A percentile compares a stretch with the other conserved stretches of the same genome.
Evolutionary conservation across 2,797 vertebrate species (phyloP).

Genomic region (Pseudopleuronectes americanus): DNA sequence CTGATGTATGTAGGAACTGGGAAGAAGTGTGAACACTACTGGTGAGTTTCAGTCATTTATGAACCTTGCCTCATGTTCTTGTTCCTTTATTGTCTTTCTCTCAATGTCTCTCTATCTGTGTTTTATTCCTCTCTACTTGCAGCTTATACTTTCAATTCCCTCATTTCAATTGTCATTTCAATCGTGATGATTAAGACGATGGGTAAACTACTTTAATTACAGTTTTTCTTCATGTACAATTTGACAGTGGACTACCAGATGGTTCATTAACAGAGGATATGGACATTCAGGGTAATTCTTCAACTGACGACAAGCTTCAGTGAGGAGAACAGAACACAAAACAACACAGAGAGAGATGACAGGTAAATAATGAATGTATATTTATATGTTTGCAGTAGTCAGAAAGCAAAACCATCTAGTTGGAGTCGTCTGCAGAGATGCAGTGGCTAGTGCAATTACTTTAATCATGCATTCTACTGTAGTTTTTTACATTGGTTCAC

Average conservation of each 20-base stretch:
- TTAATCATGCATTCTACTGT: conserved; percentile 80
- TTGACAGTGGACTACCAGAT: conserved; percentile 32
- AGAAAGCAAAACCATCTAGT: conserved; percentile 74
- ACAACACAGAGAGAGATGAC: conserved; percentile 65
- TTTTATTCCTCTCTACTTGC: too few species aligned
- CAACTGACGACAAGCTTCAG: conserved; percentile 38
- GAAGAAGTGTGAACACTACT: conserved; percentile 20
- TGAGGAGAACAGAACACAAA: conserved; percentile 65
- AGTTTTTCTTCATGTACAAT: conserved; percentile 33
- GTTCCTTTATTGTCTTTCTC: too few species aligned
- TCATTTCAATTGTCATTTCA: too few species aligned
- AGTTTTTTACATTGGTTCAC: conserved; percentile 72
- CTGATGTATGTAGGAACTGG: conserved; percentile 11
- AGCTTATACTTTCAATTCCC: too few species aligned
- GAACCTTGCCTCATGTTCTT: too few species aligned
- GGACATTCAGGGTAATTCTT: conserved; percentile 67
- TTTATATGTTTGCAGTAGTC: conserved; percentile 73
- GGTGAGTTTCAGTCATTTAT: too few species aligned
- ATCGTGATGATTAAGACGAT: neutral
- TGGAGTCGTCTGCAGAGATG: conserved; percentile 76
- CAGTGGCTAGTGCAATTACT: conserved; percentile 79
- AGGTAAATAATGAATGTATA: conserved; percentile 15
- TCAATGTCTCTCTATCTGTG: too few species aligned
- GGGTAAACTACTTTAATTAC: conserved; percentile 32
- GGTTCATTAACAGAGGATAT: conserved; percentile 45